Conservation (phyloP, 2,113 vertebrate species). For the Vidua macroura region DNA sequence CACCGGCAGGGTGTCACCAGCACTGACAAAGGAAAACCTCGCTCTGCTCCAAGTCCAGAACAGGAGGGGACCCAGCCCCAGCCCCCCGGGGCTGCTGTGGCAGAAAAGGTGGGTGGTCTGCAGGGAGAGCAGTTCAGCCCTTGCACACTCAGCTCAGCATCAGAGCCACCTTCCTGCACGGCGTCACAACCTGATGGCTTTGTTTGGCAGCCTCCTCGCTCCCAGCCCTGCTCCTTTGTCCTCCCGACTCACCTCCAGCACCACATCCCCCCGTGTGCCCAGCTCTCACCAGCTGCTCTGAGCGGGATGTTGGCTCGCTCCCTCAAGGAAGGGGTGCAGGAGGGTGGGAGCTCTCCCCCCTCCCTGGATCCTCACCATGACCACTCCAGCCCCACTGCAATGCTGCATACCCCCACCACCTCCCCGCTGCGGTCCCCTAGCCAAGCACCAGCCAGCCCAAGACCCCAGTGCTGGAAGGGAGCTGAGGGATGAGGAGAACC, state of each 20-base stretch:
- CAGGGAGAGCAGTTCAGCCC: neutral
- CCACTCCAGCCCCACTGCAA: neutral
- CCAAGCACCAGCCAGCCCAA: accelerated
- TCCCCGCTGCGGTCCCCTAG: accelerated
- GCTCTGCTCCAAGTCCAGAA: neutral
- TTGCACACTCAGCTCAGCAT: neutral
- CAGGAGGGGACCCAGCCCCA: neutral
- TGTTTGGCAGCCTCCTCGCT: neutral
- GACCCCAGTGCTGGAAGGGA: neutral
- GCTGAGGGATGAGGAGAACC: neutral
- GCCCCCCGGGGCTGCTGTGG: neutral
- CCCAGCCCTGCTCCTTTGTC: slow-evolving; percentile 9
- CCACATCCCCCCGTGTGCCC: neutral
- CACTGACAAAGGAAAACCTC: neutral
- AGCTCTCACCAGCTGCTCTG: accelerated
- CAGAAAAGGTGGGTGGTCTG: neutral
- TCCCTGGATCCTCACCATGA: accelerated
- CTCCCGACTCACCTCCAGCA: neutral
- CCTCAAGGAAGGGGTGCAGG: too few species aligned
- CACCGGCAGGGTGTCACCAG: neutral
- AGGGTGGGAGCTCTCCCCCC: neutral
- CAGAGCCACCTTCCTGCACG: neutral
- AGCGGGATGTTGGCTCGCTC: accelerated
- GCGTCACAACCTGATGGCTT: neutral
- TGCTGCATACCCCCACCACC: neutral